phyloP scores from a whole-genome alignment of 2,888 invertebrate species.

The Blera fallax region DNA sequence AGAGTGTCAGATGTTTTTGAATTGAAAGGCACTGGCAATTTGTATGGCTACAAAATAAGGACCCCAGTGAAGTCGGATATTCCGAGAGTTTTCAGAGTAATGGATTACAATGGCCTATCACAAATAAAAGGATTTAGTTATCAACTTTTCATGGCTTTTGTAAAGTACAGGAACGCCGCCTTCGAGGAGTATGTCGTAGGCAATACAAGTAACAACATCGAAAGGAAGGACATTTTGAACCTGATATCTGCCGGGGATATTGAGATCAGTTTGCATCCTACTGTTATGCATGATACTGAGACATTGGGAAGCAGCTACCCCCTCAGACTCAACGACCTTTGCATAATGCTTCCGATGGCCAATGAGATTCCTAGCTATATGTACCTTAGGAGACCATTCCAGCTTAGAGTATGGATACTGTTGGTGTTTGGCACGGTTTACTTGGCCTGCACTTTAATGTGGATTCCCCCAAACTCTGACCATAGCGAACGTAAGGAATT shows the following conservation, averaged over 20 bases:
- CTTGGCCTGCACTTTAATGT: conserved; percentile 66
- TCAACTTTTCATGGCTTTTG: conserved; percentile 75
- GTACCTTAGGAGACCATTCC: conserved; percentile 75
- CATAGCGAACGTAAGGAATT: not conserved
- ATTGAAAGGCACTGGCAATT: conserved; percentile 40
- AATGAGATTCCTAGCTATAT: conserved; percentile 75
- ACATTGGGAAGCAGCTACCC: conserved; percentile 76
- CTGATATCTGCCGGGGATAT: conserved; percentile 71
- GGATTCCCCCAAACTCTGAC: not conserved
- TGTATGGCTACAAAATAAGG: conserved; percentile 75
- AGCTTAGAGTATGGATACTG: conserved; percentile 74
- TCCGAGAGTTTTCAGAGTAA: conserved; percentile 76
- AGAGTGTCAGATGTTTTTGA: not conserved
- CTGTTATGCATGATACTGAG: conserved; percentile 67
- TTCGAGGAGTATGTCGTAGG: conserved; percentile 72
- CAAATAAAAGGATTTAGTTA: conserved; percentile 2
- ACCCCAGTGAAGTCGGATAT: conserved; percentile 76
- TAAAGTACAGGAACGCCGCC: conserved; percentile 76
- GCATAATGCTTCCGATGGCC: conserved; percentile 77
- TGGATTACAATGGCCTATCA: conserved; percentile 35
- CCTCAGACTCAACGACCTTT: conserved; percentile 77
- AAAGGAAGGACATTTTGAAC: not conserved
- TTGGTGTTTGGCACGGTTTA: conserved; percentile 73
- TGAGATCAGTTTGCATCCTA: conserved; percentile 77
- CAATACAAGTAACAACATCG: not conserved